Evolutionary conservation across 1,140 invertebrate genomes (phyloP), one percentile per base, ranked within the genome.

Genomic region (Oryzaephilus surinamensis): DNA sequence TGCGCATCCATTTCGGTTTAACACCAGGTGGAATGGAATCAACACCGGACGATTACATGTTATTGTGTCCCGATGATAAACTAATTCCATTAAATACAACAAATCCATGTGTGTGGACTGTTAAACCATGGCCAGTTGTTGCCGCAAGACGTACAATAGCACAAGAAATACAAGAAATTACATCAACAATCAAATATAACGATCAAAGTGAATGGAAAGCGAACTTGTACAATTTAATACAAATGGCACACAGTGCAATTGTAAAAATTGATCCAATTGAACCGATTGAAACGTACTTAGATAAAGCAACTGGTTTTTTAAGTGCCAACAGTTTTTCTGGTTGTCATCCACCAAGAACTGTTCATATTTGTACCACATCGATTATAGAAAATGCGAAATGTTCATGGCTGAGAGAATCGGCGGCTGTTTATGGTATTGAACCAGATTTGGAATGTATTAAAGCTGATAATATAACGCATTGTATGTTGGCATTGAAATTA

Each of bases 51-150:
- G 62, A 72, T 32, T 83, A 75, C 51, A 78, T 71, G 47, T 80
- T 81, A 41, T 63, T 96, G 8, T 96, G 91, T 56, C 74, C 77
- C 0, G 82, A 94, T 65, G 86, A 88, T 0, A 74, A 74, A 6
- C 65, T 76, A 31, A 73, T 71, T 41, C 67, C 74, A 0, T 40
- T 84, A 5, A 60, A 63, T 15, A 63, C 60, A 2, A 50, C 66
- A 0, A 63, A 68, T 31, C 79, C 78, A 0, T 89, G 84, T 51
- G 58, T 74, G 2, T 89, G 84, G 84, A 69, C 85, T n/a, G 64
- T 76, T 1, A 75, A 79, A 55, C 84, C 84, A 0, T 84, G 81
- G 78, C 71, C 76, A 1, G 74, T 78, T 0, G 59, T 84, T 23
- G 73, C 73, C 4, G 67, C 78, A 10, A 71, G 70, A 48, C 67